Base-by-base conservation (phyloP, 2,888 invertebrate genomes). In the Lordiphosa andalusiaca region DNA sequence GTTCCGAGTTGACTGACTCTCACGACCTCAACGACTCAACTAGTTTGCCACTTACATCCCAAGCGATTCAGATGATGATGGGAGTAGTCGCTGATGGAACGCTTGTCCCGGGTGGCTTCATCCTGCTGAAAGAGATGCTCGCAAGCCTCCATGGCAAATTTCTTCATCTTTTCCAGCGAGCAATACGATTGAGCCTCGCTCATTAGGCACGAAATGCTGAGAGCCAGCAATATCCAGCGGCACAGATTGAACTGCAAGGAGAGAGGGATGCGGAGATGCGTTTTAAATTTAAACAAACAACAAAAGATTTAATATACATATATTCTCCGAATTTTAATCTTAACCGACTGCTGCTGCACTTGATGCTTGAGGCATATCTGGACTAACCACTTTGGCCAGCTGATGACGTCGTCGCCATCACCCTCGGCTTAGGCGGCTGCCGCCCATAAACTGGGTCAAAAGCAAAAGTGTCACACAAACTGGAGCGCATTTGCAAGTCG, bases 131-230 rank as follows among this genome's bases (percentile, higher is more conserved):
- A 89, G 0, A 88, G 58, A 42, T 85, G 85, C 56, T 89, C 88
- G 40, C 88, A 88, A 0, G 88, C 88, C 56, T 89, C 87, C 69
- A 86, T 81, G 0, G 88, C 88, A 19, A 69, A 77, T 36, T 67
- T 72, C 42, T 84, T 89, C 88, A 88, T 88, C 23, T 74, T 77
- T 40, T 88, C 89, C 70, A 88, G 57, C 5, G 89, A 88, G 53
- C 88, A 88, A 33, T 59, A 77, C 2, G 76, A 82, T 7, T 71
- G 63, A 3, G 76, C 61, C 33, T 62, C 61, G 23, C 23, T 42
- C 37, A 73, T 30, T 49, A 71, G 49, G 10, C 65, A 78, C 25
- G 58, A 58, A 30, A 71, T 49, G 49, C 69, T 65, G 48, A 78
- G 41, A 3, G 44, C 48, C 30, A 84, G 9, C 52, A 80, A 47